Conservation (phyloP, 2,797 vertebrate species). For the Bradypodion ventrale region DNA sequence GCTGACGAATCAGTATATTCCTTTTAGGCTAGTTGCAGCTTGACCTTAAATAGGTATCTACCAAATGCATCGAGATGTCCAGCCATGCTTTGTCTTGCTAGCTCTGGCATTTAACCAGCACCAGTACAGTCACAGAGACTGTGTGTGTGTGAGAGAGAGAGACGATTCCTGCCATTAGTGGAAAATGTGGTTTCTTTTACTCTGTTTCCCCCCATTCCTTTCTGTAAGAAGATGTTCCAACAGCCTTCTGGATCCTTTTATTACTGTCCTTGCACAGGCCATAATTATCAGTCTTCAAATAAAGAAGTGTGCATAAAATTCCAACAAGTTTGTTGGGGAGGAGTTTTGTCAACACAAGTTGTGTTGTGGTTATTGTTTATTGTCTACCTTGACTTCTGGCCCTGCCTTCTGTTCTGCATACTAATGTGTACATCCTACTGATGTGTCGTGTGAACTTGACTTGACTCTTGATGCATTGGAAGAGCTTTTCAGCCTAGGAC, state of each 20-base stretch:
- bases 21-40: too few relatives aligned
- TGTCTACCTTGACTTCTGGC: background rate
- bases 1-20: too few relatives aligned
- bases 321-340: too few relatives aligned
- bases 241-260: background rate
- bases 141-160: too few relatives aligned
- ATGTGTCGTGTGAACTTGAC: background rate
- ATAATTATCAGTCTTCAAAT: background rate
- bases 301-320: slow-evolving; percentile 1
- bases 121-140: too few relatives aligned
- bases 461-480: background rate
- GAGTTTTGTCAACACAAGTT: background rate
- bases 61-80: too few relatives aligned
- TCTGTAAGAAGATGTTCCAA: background rate
- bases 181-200: fast-evolving
- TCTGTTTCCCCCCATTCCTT: background rate
- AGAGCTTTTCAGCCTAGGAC: background rate
- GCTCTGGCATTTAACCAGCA: too few relatives aligned
- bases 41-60: too few relatives aligned
- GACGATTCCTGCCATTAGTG: too few relatives aligned
- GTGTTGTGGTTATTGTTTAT: background rate
- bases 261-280: slow-evolving; percentile 5
- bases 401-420: background rate
- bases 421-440: background rate
- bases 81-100: too few relatives aligned